Evolutionary conservation across 2,888 invertebrate genomes (phyloP).

Genomic region (Amphipyra tragopoginis): DNA sequence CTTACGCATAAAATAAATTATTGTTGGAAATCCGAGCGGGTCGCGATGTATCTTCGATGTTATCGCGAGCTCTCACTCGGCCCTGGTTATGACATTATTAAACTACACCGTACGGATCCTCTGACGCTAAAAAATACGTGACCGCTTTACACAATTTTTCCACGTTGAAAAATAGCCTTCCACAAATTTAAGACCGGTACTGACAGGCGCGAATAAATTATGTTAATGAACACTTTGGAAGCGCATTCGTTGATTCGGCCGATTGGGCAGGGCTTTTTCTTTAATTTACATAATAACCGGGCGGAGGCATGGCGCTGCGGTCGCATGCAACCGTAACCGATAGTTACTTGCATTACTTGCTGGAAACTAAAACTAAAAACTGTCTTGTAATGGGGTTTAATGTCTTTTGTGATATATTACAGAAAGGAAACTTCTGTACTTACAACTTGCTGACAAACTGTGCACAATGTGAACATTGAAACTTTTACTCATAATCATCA

Average conservation of each 20-base stretch:
- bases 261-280: slow-evolving; percentile 78
- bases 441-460: slow-evolving; percentile 7
- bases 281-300: slow-evolving; percentile 83
- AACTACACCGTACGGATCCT: slow-evolving; percentile 78
- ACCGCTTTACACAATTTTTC: slow-evolving; percentile 84
- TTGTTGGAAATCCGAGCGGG: slow-evolving; percentile 76
- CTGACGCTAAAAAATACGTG: slow-evolving; percentile 87
- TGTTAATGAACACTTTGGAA: slow-evolving; percentile 87
- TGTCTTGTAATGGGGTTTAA: slow-evolving; percentile 36
- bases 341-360: slow-evolving; percentile 52
- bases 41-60: slow-evolving; percentile 79
- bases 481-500: slow-evolving; percentile 34
- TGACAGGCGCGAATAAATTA: slow-evolving; percentile 89
- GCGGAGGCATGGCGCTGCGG: slow-evolving; percentile 38
- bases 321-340: slow-evolving; percentile 59
- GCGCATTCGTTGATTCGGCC: slow-evolving; percentile 85
- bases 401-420: slow-evolving; percentile 8
- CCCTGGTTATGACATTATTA: slow-evolving; percentile 87
- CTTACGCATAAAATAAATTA: slow-evolving; percentile 83
- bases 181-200: slow-evolving; percentile 86
- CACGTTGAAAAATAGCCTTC: slow-evolving; percentile 83
- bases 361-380: slow-evolving; percentile 39
- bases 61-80: slow-evolving; percentile 73
- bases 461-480: slow-evolving; percentile 11
- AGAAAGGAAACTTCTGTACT: slow-evolving; percentile 11